Base-by-base conservation (phyloP, 2,888 invertebrate species). In the Vesta saturnalis region DNA sequence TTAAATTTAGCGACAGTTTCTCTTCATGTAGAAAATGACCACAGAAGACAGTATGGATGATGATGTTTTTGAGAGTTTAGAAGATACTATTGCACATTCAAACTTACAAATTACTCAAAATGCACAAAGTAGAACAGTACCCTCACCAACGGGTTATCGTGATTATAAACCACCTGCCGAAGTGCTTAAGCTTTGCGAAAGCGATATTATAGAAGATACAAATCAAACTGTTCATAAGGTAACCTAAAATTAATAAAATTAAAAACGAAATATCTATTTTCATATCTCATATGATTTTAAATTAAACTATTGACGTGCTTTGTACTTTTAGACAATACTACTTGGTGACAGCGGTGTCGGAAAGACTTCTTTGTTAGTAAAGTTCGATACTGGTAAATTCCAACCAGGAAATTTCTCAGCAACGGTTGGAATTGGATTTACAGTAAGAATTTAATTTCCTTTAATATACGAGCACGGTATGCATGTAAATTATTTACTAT, bases 301-400 rank as follows among this genome's bases (percentile, higher is more conserved):
- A 16, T 6, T 21, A 35, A n/a, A 18, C 19, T 23, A 35, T 61
- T 62, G 62, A 62, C 55, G 43, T 16, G 62, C 49, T 55, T 62
- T 62, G 35, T 59, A 22, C 78, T 85, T 85, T 49, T 88, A 95
- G 95, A 96, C 95, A 69, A 96, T 96, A 77, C 87, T 96, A n/a
- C 88, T 96, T 30, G 96, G 96, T 0, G 96, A 96, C 85, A 95
- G 95, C 72, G 96, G 96, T 4, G 96, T 96, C 14, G 96, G 96
- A 4, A 96, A 96, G 85, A 96, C 96, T 0, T 96, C 96, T 1
- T 87, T 97, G 60, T 86, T 97, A 71, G 96, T 96, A 23, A 95
- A 96, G 86, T 97, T 96, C 83, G 96, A 96, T 84, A 96, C 95
- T 12, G 95, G 95, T 60, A 94, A 92, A 85, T 96, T 96, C 83